Conservation (phyloP, 2,888 invertebrate genomes). For the Anaspis maculata region DNA sequence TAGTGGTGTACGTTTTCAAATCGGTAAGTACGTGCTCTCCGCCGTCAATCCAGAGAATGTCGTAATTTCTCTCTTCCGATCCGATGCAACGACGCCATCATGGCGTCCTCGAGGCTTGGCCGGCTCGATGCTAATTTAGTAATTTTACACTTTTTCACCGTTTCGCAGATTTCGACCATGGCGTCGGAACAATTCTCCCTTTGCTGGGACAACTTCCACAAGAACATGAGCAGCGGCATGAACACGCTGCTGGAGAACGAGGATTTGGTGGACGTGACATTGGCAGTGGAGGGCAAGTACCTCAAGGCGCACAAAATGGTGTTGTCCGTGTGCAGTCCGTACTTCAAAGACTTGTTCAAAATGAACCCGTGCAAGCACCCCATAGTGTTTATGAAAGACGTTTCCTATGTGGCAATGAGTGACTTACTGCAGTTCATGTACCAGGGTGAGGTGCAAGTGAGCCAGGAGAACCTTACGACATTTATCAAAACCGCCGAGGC, state of each 20-base stretch:
- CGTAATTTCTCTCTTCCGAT: too few relatives aligned
- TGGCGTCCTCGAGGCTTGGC: too few relatives aligned
- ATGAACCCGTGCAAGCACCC: conserved; percentile 60
- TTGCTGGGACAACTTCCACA: conserved; percentile 67
- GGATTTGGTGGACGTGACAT: conserved; percentile 42
- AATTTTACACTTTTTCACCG: too few relatives aligned
- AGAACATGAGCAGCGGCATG: conserved; percentile 59
- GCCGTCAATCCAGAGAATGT: too few relatives aligned
- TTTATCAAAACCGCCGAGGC: conserved; percentile 43
- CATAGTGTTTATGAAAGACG: conserved; percentile 53
- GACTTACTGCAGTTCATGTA: conserved; percentile 53
- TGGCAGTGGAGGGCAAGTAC: conserved; percentile 48
- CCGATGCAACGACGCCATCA: too few relatives aligned
- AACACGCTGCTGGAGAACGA: conserved; percentile 42
- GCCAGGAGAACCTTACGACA: conserved; percentile 37
- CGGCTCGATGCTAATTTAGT: too few relatives aligned
- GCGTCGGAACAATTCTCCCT: conserved; percentile 61
- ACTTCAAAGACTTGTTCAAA: conserved; percentile 62
- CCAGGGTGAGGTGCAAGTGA: conserved; percentile 48
- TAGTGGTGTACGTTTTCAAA: too few relatives aligned
- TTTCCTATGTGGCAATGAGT: conserved; percentile 48
- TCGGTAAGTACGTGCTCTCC: too few relatives aligned
- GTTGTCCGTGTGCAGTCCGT: conserved; percentile 62
- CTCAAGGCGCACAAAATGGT: conserved; percentile 65
- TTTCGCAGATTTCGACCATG: conserved; percentile 32